A percentile compares a stretch with the other conserved stretches of the same genome.
phyloP scores from a whole-genome alignment of 2,888 invertebrate genomes.

The Drosophila aldrichi region DNA sequence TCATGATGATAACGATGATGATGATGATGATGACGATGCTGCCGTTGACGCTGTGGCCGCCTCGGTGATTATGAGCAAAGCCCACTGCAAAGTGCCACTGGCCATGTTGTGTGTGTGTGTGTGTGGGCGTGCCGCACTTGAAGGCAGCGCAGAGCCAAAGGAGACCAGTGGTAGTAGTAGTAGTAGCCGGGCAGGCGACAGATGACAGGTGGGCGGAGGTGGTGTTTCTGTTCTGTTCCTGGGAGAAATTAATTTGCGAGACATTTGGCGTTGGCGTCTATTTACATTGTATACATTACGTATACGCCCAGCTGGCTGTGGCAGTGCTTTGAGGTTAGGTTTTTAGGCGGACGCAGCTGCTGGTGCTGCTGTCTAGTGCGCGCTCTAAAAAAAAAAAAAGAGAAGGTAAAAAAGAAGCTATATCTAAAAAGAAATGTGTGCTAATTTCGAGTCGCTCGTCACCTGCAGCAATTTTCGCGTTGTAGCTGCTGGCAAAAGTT shows the following conservation, averaged over 20 bases:
- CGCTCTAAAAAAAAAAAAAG: neutral
- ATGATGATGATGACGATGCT: constrained; percentile 21
- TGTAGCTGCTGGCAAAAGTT: constrained; percentile 59
- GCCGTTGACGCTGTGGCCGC: constrained; percentile 35
- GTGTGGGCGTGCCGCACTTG: constrained; percentile 19
- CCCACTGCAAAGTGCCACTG: constrained; percentile 57
- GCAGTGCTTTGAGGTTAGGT: constrained; percentile 53
- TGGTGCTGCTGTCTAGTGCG: constrained; percentile 16
- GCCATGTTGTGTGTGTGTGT: constrained; percentile 4
- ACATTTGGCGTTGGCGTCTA: constrained; percentile 80
- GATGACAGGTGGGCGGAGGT: constrained; percentile 20
- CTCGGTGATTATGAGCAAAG: constrained; percentile 50
- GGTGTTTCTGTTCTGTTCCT: constrained; percentile 66
- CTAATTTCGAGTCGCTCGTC: constrained; percentile 76
- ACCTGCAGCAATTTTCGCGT: constrained; percentile 74
- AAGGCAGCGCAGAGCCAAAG: constrained; percentile 20
- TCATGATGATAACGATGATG: constrained; percentile 12
- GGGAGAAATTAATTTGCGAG: constrained; percentile 84
- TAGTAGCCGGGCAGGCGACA: constrained; percentile 22
- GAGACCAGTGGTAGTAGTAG: constrained; percentile 29
- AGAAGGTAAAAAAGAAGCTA: neutral
- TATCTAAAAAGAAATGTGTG: constrained; percentile 55
- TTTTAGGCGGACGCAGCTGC: constrained; percentile 66
- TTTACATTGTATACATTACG: constrained; percentile 80
- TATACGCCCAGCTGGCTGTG: constrained; percentile 60